These are phyloP conservation scores for Vulpes ferrilata DNA, from an alignment of 2,113 vertebrate species.

Conservation along the genomic window DNA sequence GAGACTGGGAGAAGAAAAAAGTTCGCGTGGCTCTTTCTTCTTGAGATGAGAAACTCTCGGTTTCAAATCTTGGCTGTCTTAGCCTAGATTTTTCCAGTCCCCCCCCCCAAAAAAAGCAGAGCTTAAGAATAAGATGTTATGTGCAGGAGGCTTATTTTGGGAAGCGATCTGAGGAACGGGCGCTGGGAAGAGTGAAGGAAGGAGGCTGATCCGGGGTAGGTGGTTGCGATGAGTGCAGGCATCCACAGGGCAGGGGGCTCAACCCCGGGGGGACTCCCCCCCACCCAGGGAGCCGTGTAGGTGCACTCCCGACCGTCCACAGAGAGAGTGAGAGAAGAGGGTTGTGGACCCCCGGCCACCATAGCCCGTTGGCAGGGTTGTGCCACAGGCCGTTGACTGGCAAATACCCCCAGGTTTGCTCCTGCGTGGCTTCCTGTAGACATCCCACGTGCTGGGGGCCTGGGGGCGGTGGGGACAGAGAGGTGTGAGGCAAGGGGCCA, in stretches of 20 bases:
- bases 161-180: background rate
- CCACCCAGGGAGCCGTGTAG: background rate
- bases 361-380: accelerated
- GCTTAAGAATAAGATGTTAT: background rate
- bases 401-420: accelerated
- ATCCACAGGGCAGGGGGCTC: accelerated
- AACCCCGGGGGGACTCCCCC: accelerated
- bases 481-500: accelerated
- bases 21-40: accelerated
- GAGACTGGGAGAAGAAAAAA: background rate
- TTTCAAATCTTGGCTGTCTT: background rate
- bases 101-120: background rate
- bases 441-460: too few species aligned
- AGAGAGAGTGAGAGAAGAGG: accelerated
- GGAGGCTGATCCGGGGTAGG: accelerated
- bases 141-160: background rate
- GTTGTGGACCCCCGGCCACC: too few species aligned
- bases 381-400: accelerated
- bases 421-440: accelerated
- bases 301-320: accelerated
- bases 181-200: background rate
- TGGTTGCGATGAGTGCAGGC: background rate
- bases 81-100: background rate
- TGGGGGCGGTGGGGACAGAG: background rate
- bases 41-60: background rate